Percentiles rank a stretch among this genome's conserved stretches.
Evolutionary conservation across 1,140 invertebrate species (phyloP).

Genomic region (Heterodera carotae): DNA sequence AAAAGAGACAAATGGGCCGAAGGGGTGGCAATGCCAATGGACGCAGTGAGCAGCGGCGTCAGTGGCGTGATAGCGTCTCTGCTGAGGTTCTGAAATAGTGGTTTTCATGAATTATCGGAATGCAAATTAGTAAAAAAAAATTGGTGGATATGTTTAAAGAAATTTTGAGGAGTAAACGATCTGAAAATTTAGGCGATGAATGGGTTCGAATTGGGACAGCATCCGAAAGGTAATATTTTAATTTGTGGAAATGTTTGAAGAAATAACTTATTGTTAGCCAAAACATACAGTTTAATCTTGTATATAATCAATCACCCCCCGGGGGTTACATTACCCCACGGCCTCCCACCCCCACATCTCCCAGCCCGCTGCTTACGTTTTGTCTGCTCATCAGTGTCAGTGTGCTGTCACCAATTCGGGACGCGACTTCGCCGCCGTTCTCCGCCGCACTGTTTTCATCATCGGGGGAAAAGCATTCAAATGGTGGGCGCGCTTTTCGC

Average conservation of each 20-base stretch:
- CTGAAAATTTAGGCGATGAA: too few species aligned
- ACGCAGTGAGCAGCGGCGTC: slow-evolving; percentile 55
- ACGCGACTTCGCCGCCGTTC: slow-evolving; percentile 28
- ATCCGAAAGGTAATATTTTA: too few species aligned
- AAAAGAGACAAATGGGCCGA: slow-evolving; percentile 30
- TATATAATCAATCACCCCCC: too few species aligned
- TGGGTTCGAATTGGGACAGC: too few species aligned
- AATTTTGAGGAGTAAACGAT: too few species aligned
- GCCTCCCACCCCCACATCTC: too few species aligned
- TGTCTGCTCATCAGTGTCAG: slow-evolving; percentile 17
- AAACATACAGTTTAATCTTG: not conserved
- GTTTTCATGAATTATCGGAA: too few species aligned
- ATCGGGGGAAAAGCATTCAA: slow-evolving; percentile 26
- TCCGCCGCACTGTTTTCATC: slow-evolving; percentile 19
- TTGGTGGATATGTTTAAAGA: not conserved
- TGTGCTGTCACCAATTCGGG: slow-evolving; percentile 1
- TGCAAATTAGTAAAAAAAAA: too few species aligned
- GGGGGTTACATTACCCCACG: too few species aligned
- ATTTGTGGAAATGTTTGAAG: too few species aligned
- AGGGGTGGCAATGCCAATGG: slow-evolving; percentile 47
- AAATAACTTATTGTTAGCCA: too few species aligned
- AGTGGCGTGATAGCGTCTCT: slow-evolving; percentile 51
- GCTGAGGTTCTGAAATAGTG: slow-evolving; percentile 34
- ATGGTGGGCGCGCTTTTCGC: slow-evolving; percentile 31
- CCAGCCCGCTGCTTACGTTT: not conserved